Base-by-base conservation (phyloP, 2,797 vertebrate species). In the Coreius guichenoti region DNA sequence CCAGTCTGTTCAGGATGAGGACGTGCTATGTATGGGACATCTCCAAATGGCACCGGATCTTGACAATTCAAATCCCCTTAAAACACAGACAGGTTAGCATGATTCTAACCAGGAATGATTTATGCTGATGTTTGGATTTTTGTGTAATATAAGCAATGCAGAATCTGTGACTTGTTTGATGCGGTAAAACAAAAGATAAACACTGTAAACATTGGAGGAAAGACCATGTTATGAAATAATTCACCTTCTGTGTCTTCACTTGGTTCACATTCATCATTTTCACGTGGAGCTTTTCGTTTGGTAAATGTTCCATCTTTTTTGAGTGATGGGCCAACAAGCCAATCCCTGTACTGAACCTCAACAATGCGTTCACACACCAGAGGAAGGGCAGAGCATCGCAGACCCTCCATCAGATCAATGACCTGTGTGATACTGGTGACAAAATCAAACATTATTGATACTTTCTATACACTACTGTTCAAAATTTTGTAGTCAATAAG, bases 391-490 rank as follows among this genome's bases (percentile, higher is more conserved):
- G 88, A 91, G 78, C 91, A 95, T 36, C 92, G 94, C 63, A 98
- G 90, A 65, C 94, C 95, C 88, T 98, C 96, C 92, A 98, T 90
- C 86, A 99, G 93, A 83, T 97, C 96, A 47, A 96, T 90, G 87
- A 98, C 96, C 95, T 98, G 97, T 5, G 97, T 98, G 88, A 99
- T 94, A 73, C 97, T 99, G 91, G 65, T 45, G 29, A 7, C 29
- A 45, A 29, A 58, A 54, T 43, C n/a, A 79, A 79, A 68, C 9
- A 14, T 12, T 79, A 21, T 31, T 29, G 16, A 16, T 19, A 36
- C 29, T 65, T n/a, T 17, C 19, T 33, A 58, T 51, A 47, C 17
- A 14, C 39, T 49, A 26, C 6, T 9, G 14, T 23, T 21, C 3
- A 13, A 75, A 51, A 72, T 26, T 3, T 7, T n/a, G 65, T 36